Evolutionary conservation across 2,113 vertebrate species (phyloP), one percentile per base, ranked within the genome.

Genomic region (Melanerpes formicivorus): DNA sequence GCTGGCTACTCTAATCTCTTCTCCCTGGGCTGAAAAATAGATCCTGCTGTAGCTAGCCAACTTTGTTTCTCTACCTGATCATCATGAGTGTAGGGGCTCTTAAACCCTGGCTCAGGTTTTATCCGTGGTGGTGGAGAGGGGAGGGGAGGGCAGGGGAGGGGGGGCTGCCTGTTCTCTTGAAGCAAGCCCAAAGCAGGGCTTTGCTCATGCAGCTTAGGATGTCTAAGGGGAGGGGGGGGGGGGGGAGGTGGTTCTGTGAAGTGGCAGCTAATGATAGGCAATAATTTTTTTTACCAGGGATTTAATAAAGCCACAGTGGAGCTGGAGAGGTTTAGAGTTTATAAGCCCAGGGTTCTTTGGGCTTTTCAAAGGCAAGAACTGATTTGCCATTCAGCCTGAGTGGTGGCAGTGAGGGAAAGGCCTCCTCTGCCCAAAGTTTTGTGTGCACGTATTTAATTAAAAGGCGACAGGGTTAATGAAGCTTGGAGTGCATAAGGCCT

Each of bases 401-500:
- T 74, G 15, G 71, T 84, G 74, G 84, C 83, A 69, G 73, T 60
- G 84, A 70, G 14, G 82, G 70, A 80, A 93, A 75, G 77, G 71
- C 94, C 92, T 70, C 84, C 88, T 82, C 55, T 62, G 80, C 93
- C 80, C 80, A 90, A 87, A 82, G 70, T 93, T 93, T 92, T 60
- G 76, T 80, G 85, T 86, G 86, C 95, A 75, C 58, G 1, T 96
- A 95, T 95, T 97, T 98, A 96, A 97, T 98, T 97, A 96, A 67
- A 95, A 97, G 82, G 81, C 73, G 32, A 84, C 56, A 86, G 90
- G 93, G 96, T 97, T 98, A 97, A 97, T 97, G 96, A 94, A 75
- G 89, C 95, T 97, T 97, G 95, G 93, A 96, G 91, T 96, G 95
- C 94, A 84, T 95, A 96, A 97, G 95, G 82, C 93, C 84, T 94